phyloP scores from a whole-genome alignment of 2,797 vertebrate species.

The Tarsius wallacei region DNA sequence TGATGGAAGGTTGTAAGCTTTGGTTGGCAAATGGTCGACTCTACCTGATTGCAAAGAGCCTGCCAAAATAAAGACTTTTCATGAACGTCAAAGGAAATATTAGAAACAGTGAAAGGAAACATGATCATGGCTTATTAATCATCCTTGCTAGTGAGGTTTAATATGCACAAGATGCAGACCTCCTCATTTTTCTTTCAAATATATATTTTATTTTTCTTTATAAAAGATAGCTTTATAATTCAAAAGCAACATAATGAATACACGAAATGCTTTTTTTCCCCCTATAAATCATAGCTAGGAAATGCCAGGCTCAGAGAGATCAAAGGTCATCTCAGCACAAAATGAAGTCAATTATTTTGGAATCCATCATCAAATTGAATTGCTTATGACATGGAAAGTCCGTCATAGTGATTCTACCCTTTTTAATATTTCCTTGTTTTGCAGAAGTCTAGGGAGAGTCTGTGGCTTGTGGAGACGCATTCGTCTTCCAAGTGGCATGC shows the following conservation, averaged over 20 bases:
- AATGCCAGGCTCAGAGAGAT: constrained; percentile 35
- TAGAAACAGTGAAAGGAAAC: background rate
- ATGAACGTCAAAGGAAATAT: background rate
- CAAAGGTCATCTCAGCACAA: constrained; percentile 70
- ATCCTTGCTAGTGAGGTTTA: background rate
- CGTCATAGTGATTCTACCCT: background rate
- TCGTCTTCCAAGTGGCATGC: background rate
- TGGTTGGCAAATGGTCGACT: background rate
- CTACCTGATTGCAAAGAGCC: background rate
- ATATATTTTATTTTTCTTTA: constrained; percentile 46
- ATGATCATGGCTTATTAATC: background rate
- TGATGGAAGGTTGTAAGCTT: fast-evolving
- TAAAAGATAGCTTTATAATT: background rate
- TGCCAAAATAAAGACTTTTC: background rate
- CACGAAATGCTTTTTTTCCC: background rate
- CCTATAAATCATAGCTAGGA: background rate
- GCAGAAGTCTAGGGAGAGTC: background rate
- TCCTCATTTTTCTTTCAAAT: constrained; percentile 40
- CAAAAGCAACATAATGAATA: constrained; percentile 54
- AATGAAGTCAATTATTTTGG: constrained; percentile 37
- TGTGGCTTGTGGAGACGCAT: background rate
- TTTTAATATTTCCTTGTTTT: background rate
- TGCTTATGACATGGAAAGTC: constrained; percentile 37
- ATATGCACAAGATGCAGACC: background rate
- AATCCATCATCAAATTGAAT: constrained; percentile 48